Base-by-base conservation (phyloP, 35 echinoderm and acorn worm genomes). In the Stichopus chloronotus region DNA sequence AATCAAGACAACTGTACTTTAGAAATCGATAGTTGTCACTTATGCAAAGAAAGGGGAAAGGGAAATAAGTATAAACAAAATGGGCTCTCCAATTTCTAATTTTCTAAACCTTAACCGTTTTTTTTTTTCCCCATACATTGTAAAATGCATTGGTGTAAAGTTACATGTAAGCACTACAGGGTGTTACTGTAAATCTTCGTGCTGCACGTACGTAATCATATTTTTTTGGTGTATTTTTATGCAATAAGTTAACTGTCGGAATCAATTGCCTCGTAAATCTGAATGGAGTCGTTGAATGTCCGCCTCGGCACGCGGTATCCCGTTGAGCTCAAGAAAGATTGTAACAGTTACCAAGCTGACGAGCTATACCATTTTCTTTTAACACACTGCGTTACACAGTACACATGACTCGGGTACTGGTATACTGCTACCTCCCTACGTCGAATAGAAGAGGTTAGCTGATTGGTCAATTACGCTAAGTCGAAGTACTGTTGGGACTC, bases 221-320 rank as follows among this genome's bases (percentile, higher is more conserved):
- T 58, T 88, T 88, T 88, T 59, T 63, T 63, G 5, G 14, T 58
- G 9, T 58, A 6, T 88, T 88, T 88, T 88, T 30, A 58, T 52
- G 58, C 86, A 88, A 88, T 88, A 88, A 58, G 57, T 88, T 88
- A 88, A 25, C 86, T 88, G 86, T 88, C 86, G 86, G 57, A 88
- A 60, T 25, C 86, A 88, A 88, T 88, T 88, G 17, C 86, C 58
- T 57, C 57, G 86, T 88, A 88, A 88, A 58, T 56, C 24, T 88
- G 86, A 88, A 24, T 57, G n/a, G 54, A 58, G 61, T 22, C 86
- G 86, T 88, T 88, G 86, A 88, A 88, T 88, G 86, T 56, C 86
- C 86, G 86, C 86, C 86, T 24, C 58, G 86, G 86, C 86, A 88
- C 57, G 86, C 86, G 86, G 86, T 52, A 52, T 88, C 86, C 86